Conservation (phyloP, 2,113 vertebrate species). For the Festucalex cinctus region DNA sequence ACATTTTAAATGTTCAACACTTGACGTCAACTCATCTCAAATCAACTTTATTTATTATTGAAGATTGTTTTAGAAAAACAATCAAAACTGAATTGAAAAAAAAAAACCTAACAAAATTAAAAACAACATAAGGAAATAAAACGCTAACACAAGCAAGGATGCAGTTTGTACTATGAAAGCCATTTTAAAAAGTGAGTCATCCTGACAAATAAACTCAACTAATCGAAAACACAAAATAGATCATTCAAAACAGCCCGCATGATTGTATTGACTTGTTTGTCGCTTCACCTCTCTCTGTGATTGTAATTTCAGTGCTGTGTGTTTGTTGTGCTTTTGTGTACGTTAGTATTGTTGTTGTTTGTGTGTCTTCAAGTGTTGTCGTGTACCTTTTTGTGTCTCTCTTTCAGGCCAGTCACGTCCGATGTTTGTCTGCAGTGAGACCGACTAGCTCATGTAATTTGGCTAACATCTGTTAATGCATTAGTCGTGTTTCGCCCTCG, state of each 20-base stretch:
- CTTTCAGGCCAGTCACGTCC: constrained; percentile 49
- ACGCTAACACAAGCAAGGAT: no score
- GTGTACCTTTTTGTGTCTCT: constrained; percentile 40
- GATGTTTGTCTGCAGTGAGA: constrained; percentile 60
- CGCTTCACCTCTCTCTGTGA: constrained; percentile 7
- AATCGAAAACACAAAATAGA: neutral
- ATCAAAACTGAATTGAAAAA: no score
- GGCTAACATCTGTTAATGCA: constrained; percentile 35
- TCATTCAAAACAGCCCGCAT: neutral
- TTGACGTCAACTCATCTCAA: no score
- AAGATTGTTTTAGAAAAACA: no score
- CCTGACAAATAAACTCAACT: neutral
- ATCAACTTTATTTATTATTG: no score
- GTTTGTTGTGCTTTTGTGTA: constrained; percentile 14
- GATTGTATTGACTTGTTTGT: neutral
- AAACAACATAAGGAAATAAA: no score
- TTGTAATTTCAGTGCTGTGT: constrained; percentile 10
- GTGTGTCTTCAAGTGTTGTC: constrained; percentile 19
- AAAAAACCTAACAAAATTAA: no score
- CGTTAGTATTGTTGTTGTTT: constrained; percentile 17
- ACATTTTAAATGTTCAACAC: no score
- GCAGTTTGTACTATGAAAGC: neutral
- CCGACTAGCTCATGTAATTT: constrained; percentile 66
- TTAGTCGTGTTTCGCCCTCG: constrained; percentile 44
- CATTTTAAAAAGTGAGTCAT: neutral